phyloP scores from a whole-genome alignment of 2,888 invertebrate genomes.

The Automeris io region DNA sequence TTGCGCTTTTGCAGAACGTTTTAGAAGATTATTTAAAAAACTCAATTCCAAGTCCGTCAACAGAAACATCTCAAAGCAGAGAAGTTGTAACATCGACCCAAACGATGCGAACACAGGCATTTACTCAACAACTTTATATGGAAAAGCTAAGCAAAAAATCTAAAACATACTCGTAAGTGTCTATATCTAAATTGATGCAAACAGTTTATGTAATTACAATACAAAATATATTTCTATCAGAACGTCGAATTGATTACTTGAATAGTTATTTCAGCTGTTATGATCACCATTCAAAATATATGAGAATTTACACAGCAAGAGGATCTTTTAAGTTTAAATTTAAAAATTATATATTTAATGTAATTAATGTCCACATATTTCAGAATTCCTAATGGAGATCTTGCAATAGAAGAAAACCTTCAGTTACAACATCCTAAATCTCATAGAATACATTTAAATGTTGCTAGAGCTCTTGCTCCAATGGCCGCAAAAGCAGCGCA shows the following conservation, averaged over 20 bases:
- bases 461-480: slow-evolving; percentile 18
- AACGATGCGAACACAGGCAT: neutral
- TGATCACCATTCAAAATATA: too few relatives aligned
- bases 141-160: neutral
- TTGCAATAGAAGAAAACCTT: neutral
- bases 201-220: too few relatives aligned
- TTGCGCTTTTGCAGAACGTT: neutral
- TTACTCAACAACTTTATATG: neutral
- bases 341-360: too few relatives aligned
- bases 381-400: neutral
- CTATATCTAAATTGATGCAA: too few relatives aligned
- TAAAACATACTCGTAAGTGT: neutral
- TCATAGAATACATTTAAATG: slow-evolving; percentile 25
- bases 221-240: too few relatives aligned
- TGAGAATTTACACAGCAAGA: too few relatives aligned
- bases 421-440: neutral
- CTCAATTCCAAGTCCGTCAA: neutral
- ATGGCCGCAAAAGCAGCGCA: slow-evolving; percentile 1
- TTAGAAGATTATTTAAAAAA: neutral
- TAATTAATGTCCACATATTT: too few relatives aligned
- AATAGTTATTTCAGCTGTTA: too few relatives aligned
- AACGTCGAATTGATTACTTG: too few relatives aligned
- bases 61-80: neutral
- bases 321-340: too few relatives aligned
- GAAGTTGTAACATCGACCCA: neutral